Percentiles rank a stretch among this genome's conserved stretches.
Conservation (phyloP, 2,113 vertebrate genomes). For the Alosa alosa region DNA sequence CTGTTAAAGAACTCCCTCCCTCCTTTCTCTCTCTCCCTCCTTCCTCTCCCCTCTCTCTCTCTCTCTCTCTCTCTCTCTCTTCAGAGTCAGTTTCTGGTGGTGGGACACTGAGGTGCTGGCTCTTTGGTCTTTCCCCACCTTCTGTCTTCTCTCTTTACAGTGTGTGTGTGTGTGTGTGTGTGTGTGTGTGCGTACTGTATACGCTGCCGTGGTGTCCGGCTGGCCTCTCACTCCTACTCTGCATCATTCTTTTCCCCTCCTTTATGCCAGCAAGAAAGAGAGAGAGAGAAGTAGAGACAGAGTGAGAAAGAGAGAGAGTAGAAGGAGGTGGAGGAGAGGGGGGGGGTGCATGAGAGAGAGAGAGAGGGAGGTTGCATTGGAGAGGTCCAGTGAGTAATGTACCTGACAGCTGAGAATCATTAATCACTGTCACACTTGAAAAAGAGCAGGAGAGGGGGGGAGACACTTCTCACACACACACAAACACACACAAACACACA, state of each 20-base stretch:
- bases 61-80: background rate
- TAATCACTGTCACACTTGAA: conserved; percentile 72
- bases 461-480: conserved; percentile 36
- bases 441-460: conserved; percentile 42
- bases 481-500: conserved; percentile 34
- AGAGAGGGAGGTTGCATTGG: conserved; percentile 26
- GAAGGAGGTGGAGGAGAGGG: conserved; percentile 22
- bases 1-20: conserved; percentile 47
- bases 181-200: conserved; percentile 18
- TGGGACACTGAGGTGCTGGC: background rate
- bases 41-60: conserved; percentile 23
- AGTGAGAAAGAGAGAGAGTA: conserved; percentile 29
- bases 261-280: conserved; percentile 8
- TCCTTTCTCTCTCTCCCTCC: conserved; percentile 10
- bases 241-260: conserved; percentile 9
- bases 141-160: background rate
- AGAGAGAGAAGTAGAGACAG: conserved; percentile 19
- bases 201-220: background rate
- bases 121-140: conserved; percentile 26
- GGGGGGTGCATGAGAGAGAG: conserved; percentile 8
- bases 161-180: background rate
- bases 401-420: conserved; percentile 73
- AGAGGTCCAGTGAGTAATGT: conserved; percentile 60
- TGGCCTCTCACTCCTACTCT: background rate
- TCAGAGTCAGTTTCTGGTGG: background rate